Evolutionary conservation across 2,113 vertebrate species (phyloP).

Genomic region (Gavia stellata): DNA sequence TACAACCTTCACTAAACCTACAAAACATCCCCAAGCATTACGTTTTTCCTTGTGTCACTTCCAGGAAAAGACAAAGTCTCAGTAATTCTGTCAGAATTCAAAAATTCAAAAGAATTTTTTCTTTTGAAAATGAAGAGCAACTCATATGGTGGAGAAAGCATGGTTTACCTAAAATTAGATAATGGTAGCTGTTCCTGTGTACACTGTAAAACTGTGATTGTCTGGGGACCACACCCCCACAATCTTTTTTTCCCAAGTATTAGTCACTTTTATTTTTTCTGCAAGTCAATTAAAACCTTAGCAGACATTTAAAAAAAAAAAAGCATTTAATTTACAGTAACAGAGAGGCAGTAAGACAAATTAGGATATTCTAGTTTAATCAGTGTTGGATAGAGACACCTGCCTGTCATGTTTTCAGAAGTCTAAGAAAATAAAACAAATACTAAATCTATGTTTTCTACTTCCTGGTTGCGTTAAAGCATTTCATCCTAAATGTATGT

Average conservation of each 20-base stretch:
- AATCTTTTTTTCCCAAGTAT: background rate
- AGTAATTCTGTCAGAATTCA: background rate
- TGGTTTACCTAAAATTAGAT: background rate
- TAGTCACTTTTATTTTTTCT: background rate
- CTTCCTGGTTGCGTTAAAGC: background rate
- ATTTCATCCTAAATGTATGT: background rate
- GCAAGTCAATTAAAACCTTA: background rate
- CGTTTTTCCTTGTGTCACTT: background rate
- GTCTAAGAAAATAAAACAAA: background rate
- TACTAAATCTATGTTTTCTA: background rate
- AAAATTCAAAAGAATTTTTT: background rate
- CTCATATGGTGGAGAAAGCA: background rate
- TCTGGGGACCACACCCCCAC: rapidly evolving
- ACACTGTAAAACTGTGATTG: background rate
- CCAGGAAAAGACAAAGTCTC: background rate
- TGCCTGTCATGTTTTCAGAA: background rate
- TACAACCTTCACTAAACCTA: background rate
- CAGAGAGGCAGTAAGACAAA: background rate
- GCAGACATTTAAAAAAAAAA: background rate
- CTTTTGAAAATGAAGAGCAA: background rate
- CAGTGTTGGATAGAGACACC: background rate
- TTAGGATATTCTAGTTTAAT: background rate
- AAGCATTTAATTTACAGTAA: background rate
- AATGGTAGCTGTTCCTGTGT: background rate
- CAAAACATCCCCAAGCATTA: background rate